Conservation (phyloP, 2,888 invertebrate species). For the Brachyptera risi region DNA sequence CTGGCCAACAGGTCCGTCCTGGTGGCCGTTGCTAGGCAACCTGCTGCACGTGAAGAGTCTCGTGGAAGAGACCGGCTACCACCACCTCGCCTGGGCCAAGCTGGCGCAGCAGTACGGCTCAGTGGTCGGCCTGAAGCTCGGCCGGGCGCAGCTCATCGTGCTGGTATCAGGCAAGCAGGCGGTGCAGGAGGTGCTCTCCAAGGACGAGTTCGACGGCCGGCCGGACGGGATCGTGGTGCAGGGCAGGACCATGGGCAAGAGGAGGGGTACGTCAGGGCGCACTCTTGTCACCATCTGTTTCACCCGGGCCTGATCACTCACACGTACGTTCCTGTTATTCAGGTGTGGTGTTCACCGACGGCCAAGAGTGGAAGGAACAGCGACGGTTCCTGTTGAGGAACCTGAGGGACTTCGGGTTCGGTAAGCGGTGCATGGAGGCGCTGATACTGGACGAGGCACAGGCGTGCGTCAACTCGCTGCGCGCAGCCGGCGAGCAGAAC, state of each 20-base stretch:
- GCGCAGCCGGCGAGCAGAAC: neutral
- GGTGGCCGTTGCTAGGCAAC: slow-evolving; percentile 26
- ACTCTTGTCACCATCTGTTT: too few relatives aligned
- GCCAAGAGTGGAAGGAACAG: slow-evolving; percentile 28
- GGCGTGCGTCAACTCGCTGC: slow-evolving; percentile 10
- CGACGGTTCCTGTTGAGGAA: slow-evolving; percentile 26
- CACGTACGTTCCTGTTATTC: neutral
- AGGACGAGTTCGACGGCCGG: slow-evolving; percentile 59
- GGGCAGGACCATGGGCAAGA: slow-evolving; percentile 59
- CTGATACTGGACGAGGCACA: slow-evolving; percentile 28
- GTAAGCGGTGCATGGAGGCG: slow-evolving; percentile 27
- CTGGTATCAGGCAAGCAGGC: slow-evolving; percentile 56
- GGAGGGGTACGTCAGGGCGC: slow-evolving; percentile 46
- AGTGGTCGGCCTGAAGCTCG: slow-evolving; percentile 69
- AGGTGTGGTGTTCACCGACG: slow-evolving; percentile 32
- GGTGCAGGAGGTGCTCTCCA: slow-evolving; percentile 51
- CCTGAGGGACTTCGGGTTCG: slow-evolving; percentile 30
- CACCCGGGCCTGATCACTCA: too few relatives aligned
- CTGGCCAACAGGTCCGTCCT: slow-evolving; percentile 25
- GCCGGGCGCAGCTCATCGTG: slow-evolving; percentile 66
- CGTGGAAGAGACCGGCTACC: slow-evolving; percentile 49
- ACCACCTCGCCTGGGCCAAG: slow-evolving; percentile 63
- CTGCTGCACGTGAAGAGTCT: slow-evolving; percentile 19
- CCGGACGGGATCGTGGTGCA: slow-evolving; percentile 62
- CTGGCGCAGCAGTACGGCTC: slow-evolving; percentile 58